Evolutionary conservation across 2,797 vertebrate genomes (phyloP).

Genomic region (Rousettus madagascariensis): DNA sequence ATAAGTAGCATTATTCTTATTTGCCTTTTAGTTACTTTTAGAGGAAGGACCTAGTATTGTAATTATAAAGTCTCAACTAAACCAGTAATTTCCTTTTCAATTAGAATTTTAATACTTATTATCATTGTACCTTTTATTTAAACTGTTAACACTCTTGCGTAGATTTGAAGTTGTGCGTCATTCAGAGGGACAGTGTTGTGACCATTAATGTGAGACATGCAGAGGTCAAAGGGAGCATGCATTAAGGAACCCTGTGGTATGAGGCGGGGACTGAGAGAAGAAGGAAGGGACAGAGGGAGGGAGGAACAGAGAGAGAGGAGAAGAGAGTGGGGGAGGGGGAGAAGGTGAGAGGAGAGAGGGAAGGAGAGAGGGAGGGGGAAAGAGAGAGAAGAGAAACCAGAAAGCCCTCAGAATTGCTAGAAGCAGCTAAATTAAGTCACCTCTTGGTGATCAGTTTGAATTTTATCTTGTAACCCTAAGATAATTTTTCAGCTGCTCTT

Average conservation of each 20-base stretch:
- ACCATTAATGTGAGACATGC: neutral
- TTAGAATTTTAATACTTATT: neutral
- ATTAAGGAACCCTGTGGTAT: neutral
- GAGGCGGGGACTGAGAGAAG: neutral
- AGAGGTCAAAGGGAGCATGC: neutral
- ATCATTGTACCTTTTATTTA: conserved; percentile 26
- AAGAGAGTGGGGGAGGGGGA: too few relatives aligned
- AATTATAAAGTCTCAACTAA: neutral
- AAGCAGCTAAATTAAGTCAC: conserved; percentile 1
- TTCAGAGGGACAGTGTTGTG: neutral
- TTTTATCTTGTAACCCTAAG: conserved; percentile 20
- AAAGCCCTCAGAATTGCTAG: neutral
- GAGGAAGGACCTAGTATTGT: neutral
- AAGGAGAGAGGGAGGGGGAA: too few relatives aligned
- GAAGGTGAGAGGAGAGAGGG: too few relatives aligned
- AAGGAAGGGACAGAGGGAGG: too few relatives aligned
- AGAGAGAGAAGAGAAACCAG: neutral
- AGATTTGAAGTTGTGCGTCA: neutral
- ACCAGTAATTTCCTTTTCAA: neutral
- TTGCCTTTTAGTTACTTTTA: conserved; percentile 43
- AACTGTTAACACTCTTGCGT: neutral
- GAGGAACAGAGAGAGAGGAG: too few relatives aligned
- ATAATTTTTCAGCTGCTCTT: conserved; percentile 52
- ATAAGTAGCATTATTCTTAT: neutral
- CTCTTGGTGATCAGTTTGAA: conserved; percentile 33